phyloP scores from a whole-genome alignment of 2,113 vertebrate genomes.

The Mormyrus lacerda region DNA sequence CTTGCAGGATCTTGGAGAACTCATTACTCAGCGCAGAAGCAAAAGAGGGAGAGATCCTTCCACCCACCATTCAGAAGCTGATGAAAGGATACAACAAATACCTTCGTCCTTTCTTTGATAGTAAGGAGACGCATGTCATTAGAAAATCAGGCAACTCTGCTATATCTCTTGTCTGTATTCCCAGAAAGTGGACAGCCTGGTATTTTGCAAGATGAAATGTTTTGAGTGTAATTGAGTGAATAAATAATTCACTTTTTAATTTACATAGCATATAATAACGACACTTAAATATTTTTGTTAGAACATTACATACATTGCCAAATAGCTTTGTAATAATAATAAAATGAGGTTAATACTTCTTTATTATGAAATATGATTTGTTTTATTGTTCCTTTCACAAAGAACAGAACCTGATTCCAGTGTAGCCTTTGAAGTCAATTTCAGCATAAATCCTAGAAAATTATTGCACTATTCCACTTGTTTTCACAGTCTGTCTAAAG shows the following conservation, averaged over 20 bases:
- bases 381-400: neutral
- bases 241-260: neutral
- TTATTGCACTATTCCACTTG: neutral
- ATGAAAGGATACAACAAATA: slow-evolving; percentile 92
- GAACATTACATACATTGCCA: neutral
- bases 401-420: neutral
- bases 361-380: neutral
- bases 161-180: neutral
- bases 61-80: slow-evolving; percentile 80
- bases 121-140: slow-evolving; percentile 54
- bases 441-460: neutral
- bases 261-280: neutral
- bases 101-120: slow-evolving; percentile 81
- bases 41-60: slow-evolving; percentile 73
- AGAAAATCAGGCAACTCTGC: neutral
- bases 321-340: neutral
- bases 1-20: slow-evolving; percentile 57
- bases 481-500: neutral
- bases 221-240: neutral
- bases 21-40: slow-evolving; percentile 60
- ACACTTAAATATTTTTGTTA: neutral
- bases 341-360: neutral
- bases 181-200: neutral
- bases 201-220: neutral
- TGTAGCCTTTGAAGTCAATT: neutral